Evolutionary conservation across 1,140 invertebrate species (phyloP).

Genomic region (Palaemon carinicauda): DNA sequence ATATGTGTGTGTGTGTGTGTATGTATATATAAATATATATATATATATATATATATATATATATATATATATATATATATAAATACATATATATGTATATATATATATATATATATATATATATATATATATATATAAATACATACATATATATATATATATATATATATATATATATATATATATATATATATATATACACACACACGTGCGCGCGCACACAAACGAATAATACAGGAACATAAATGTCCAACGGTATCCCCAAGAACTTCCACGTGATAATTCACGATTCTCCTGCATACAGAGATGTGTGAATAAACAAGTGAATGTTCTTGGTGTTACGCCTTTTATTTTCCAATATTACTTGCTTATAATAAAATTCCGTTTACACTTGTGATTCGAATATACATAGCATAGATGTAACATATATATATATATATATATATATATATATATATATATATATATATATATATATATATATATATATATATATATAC

Average conservation of each 20-base stretch:
- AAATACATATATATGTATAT: neutral
- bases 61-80: neutral
- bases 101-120: neutral
- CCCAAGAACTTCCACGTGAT: too few species aligned
- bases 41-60: neutral
- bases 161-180: neutral
- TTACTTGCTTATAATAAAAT: too few species aligned
- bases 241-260: too few species aligned
- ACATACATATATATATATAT: neutral
- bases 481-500: neutral
- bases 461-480: slow-evolving; percentile 9
- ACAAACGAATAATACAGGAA: too few species aligned
- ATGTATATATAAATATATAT: slow-evolving; percentile 1
- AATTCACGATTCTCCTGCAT: too few species aligned
- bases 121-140: neutral
- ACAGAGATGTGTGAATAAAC: too few species aligned
- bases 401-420: too few species aligned
- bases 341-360: too few species aligned
- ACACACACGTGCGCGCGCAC: too few species aligned
- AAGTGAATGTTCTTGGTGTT: too few species aligned
- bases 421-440: too few species aligned
- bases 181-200: neutral
- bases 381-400: too few species aligned
- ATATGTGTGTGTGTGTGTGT: neutral
- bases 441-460: neutral